Evolutionary conservation across 2,888 invertebrate genomes (phyloP), one percentile per base, ranked within the genome.

Genomic region (Heteropelma amictum): DNA sequence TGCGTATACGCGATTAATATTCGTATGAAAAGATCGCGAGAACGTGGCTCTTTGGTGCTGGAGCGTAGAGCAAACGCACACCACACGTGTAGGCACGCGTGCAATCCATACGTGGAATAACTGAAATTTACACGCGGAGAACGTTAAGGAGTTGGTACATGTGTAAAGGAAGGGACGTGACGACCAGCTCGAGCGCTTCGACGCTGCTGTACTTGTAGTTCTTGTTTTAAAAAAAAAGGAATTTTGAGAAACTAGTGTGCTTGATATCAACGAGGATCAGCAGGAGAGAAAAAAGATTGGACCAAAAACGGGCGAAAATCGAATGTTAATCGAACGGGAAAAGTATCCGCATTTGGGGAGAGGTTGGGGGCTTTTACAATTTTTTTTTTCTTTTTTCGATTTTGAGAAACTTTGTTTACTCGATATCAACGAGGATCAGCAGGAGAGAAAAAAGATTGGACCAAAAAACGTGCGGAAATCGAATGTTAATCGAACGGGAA

Each of bases 111-210:
- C 65, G 54, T 65, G 61, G 60, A 58, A 73, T 74, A 65, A 61
- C 60, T 70, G 67, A 49, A 65, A 56, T 56, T n/a, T n/a, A 54
- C 54, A 56, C 30, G 54, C 14, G 45, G 14, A 42, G 40, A 58
- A 42, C 19, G 30, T 65, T 56, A 72, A 45, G 70, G 67, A 68
- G 56, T 68, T 58, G 67, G 47, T 75, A 75, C 74, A 75, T 67
- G 75, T 75, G 71, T 75, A 71, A 65, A 67, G 56, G 54, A 30
- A 51, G 61, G 47, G 65, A 75, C 75, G 75, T 75, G 75, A 67
- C 75, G 65, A 75, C 67, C 54, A 75, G 67, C 71, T 56, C 64
- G 69, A 58, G 56, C 68, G 54, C 63, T 40, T 65, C 3, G 42
- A 65, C 28, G 53, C 63, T 23, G 26, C 45, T 26, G 63, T 49